Evolutionary conservation across 2,113 vertebrate genomes (phyloP), one percentile per base, ranked within the genome.

Genomic region (Megaceryle maxima): DNA sequence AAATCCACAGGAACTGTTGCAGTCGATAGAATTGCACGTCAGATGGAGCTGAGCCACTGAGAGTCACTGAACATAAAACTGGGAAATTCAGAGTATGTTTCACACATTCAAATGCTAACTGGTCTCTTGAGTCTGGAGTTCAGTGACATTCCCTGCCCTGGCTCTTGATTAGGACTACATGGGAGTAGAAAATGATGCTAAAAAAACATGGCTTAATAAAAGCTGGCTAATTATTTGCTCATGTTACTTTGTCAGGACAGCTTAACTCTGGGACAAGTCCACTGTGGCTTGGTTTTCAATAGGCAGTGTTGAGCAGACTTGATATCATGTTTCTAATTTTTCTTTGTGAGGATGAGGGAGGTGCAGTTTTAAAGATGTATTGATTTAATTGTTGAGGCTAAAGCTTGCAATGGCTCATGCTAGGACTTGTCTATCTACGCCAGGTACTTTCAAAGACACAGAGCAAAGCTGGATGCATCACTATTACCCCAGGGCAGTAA

Each of bases 171-270:
- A 74, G 69, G 51, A 76, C 57, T 35, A 56, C 48, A 22, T 1
- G 6, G 56, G 79, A 69, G 57, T 51, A 79, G 77, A 82, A 90
- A 94, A 74, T 75, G 16, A 48, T 80, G 48, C 82, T 86, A 41
- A 94, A 88, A 46, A 85, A 66, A 3, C 51, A 60, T 43, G 62
- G 51, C 21, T 95, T 88, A 74, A 86, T 91, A 83, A 89, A 88
- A 88, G 39, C 66, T 95, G 57, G 29, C 57, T 95, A 80, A 88
- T 94, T 92, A 51, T 90, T 90, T 75, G 35, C 35, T 75, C 15
- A 4, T 56, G 33, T 60, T 87, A 29, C 43, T 93, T 87, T 87
- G 29, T 92, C 43, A 88, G 83, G 80, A 94, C n/a, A 79, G 44
- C 57, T 87, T 79, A 80, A 72, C 63, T 41, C 41, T 46, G 20